A percentile compares a stretch with the other conserved stretches of the same genome.
Evolutionary conservation across 1,140 invertebrate genomes (phyloP).

Genomic region (Saccostrea cuccullata): DNA sequence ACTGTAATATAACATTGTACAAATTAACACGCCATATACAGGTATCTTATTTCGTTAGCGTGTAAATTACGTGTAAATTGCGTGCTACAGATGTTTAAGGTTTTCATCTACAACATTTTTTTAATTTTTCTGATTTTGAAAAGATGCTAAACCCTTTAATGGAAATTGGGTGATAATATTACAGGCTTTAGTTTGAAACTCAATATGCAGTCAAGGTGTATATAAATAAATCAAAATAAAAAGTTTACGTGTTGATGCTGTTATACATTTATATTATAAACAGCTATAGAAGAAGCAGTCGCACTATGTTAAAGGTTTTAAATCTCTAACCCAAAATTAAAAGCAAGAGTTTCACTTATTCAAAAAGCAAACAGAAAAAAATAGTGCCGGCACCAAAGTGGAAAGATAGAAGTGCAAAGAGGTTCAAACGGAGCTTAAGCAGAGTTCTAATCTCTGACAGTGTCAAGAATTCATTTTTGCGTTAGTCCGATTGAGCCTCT

Average conservation of each 20-base stretch:
- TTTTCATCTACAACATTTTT: not conserved
- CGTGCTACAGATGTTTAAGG: slow-evolving; percentile 4
- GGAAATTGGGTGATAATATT: not conserved
- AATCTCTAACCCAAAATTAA: not conserved
- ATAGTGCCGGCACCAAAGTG: slow-evolving; percentile 8
- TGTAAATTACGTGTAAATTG: not conserved
- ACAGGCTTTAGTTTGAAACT: not conserved
- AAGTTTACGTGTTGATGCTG: not conserved
- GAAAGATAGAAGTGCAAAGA: not conserved
- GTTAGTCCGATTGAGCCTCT: slow-evolving; percentile 39
- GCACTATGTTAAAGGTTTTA: not conserved
- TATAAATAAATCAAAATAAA: not conserved
- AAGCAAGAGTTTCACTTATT: no score
- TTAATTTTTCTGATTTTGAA: not conserved
- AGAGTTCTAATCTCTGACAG: not conserved
- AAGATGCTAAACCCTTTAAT: not conserved
- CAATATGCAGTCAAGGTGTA: not conserved
- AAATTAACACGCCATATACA: not conserved
- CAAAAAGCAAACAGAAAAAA: no score
- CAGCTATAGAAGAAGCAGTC: not conserved
- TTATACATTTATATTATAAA: not conserved
- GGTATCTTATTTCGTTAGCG: not conserved
- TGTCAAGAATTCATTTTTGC: not conserved
- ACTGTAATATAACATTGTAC: not conserved
- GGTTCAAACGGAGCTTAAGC: not conserved